phyloP scores from a whole-genome alignment of 2,888 invertebrate species.

The Phaonia tiefii region DNA sequence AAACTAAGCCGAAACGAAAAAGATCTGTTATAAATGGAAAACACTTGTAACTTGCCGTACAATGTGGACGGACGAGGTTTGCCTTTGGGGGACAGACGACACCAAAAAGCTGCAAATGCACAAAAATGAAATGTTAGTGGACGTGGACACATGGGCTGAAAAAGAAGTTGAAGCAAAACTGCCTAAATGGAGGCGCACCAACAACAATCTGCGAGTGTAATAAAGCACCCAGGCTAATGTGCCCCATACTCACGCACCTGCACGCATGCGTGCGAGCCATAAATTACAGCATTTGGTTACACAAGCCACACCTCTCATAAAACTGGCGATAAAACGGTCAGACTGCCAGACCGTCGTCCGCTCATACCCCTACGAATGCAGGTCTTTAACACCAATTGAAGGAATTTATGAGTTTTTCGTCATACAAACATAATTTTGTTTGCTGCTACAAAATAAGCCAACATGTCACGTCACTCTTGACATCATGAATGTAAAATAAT shows the following conservation, averaged over 20 bases:
- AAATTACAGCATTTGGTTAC: conserved; percentile 66
- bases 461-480: conserved; percentile 30
- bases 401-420: conserved; percentile 60
- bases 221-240: neutral
- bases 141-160: too few species aligned
- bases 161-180: too few species aligned
- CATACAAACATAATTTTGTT: conserved; percentile 51
- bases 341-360: conserved; percentile 5
- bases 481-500: conserved; percentile 52
- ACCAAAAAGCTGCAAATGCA: conserved; percentile 33
- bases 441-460: neutral
- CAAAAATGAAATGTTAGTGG: too few species aligned
- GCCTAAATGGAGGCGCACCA: conserved; percentile 7
- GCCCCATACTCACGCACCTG: conserved; percentile 60
- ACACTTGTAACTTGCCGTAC: conserved; percentile 57
- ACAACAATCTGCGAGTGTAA: too few species aligned
- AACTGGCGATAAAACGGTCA: neutral
- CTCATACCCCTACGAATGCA: neutral
- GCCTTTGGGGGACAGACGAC: conserved; percentile 64
- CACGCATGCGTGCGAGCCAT: conserved; percentile 62
- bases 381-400: neutral
- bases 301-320: conserved; percentile 62
- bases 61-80: conserved; percentile 19
- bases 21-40: conserved; percentile 47
- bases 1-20: conserved; percentile 1